Evolutionary conservation across 2,797 vertebrate species (phyloP).

Genomic region (Telmatherina bonti): DNA sequence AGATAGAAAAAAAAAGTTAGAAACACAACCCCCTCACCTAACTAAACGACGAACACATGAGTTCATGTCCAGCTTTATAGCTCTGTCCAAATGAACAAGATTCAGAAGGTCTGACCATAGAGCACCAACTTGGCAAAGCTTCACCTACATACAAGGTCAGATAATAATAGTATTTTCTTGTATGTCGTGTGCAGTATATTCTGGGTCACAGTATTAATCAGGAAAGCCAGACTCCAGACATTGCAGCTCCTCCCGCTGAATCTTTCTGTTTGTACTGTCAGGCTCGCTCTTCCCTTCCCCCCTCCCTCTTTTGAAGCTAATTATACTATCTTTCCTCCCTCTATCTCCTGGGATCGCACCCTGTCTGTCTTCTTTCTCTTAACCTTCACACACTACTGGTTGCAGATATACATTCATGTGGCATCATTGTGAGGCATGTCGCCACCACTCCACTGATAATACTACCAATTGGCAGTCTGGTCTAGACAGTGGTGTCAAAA

Average conservation of each 20-base stretch:
- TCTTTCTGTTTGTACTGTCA: constrained; percentile 56
- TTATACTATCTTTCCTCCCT: constrained; percentile 73
- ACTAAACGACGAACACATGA: neutral
- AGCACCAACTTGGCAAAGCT: neutral
- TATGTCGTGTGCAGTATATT: constrained; percentile 6
- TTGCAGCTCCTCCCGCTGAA: constrained; percentile 52
- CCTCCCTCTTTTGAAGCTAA: constrained; percentile 70
- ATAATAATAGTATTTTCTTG: neutral
- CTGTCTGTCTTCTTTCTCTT: constrained; percentile 54
- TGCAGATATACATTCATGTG: constrained; percentile 31
- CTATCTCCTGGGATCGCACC: constrained; percentile 64
- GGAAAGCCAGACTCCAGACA: constrained; percentile 72
- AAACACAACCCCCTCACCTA: neutral
- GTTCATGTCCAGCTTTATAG: neutral
- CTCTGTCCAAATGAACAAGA: neutral
- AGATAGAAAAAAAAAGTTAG: constrained; percentile 7
- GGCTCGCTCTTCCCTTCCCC: constrained; percentile 38
- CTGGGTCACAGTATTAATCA: constrained; percentile 70
- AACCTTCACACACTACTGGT: constrained; percentile 70
- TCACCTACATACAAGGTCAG: neutral
- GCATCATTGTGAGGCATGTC: constrained; percentile 58
- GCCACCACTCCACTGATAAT: constrained; percentile 53
- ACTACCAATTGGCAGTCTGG: constrained; percentile 63
- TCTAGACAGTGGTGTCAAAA: constrained; percentile 50
- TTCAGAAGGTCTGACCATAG: neutral